Conservation (phyloP, 2,888 invertebrate species). For the Chorisops tibialis region DNA sequence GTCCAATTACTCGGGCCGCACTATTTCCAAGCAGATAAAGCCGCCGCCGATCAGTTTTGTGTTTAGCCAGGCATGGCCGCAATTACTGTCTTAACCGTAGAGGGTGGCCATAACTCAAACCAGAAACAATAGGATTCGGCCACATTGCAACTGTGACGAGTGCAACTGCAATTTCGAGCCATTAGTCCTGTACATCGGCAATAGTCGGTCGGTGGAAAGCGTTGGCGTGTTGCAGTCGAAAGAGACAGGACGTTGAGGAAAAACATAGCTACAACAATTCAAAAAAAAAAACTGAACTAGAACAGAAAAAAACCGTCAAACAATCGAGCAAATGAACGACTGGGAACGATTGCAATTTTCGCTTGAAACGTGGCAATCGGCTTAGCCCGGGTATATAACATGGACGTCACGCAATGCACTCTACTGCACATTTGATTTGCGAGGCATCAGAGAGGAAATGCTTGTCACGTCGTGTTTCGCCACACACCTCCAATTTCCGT, state of each 20-base stretch:
- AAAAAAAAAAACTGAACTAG: background rate
- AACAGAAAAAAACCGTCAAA: slow-evolving; percentile 13
- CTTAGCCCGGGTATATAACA: slow-evolving; percentile 20
- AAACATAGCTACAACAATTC: background rate
- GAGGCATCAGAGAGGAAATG: slow-evolving; percentile 51
- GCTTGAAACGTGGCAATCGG: slow-evolving; percentile 28
- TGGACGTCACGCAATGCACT: slow-evolving; percentile 38
- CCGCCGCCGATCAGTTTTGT: background rate
- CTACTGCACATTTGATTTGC: slow-evolving; percentile 40
- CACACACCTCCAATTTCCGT: slow-evolving; percentile 53
- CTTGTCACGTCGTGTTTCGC: slow-evolving; percentile 54
- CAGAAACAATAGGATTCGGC: slow-evolving; percentile 9
- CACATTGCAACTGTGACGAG: slow-evolving; percentile 20
- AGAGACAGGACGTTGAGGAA: background rate
- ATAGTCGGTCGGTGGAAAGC: too few relatives aligned
- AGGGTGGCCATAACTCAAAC: slow-evolving; percentile 18
- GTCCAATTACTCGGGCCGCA: slow-evolving; percentile 5
- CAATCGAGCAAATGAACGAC: slow-evolving; percentile 1
- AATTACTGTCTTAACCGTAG: slow-evolving; percentile 23
- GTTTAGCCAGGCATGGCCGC: slow-evolving; percentile 18
- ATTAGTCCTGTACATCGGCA: background rate
- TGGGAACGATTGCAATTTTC: slow-evolving; percentile 11
- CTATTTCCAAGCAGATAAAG: background rate
- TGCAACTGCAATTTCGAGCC: background rate
- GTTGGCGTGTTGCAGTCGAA: too few relatives aligned